Evolutionary conservation across 1,140 invertebrate species (phyloP).

Genomic region (Atta colombica): DNA sequence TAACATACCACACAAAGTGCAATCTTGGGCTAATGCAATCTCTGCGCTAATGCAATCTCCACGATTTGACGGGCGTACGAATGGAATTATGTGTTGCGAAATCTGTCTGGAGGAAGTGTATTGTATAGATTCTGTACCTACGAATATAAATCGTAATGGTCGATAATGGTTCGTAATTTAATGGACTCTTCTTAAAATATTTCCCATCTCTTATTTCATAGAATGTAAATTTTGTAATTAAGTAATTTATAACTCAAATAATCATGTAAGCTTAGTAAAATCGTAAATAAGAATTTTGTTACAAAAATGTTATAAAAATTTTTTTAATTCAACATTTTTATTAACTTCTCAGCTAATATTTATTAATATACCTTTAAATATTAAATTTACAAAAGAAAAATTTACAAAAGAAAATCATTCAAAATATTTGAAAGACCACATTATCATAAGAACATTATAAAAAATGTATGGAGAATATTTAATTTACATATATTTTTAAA

Average conservation of each 20-base stretch:
- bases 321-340: not conserved
- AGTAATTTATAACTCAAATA: not conserved
- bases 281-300: not conserved
- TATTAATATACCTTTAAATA: not conserved
- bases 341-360: not conserved
- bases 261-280: not conserved
- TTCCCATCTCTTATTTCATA: not conserved
- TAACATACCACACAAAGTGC: conserved; percentile 24
- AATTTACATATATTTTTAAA: too few relatives aligned
- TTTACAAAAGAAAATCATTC: too few relatives aligned
- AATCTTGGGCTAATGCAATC: conserved; percentile 31
- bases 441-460: too few relatives aligned
- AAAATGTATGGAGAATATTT: too few relatives aligned
- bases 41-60: conserved; percentile 22
- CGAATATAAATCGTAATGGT: not conserved
- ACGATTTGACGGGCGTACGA: conserved; percentile 42
- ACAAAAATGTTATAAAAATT: not conserved
- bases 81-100: conserved; percentile 49
- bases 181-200: not conserved
- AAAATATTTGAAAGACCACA: too few relatives aligned
- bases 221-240: not conserved
- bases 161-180: conserved; percentile 4
- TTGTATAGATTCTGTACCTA: not conserved
- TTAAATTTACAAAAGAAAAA: too few relatives aligned
- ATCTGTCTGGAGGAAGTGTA: conserved; percentile 6